Base-by-base conservation (phyloP, 1,140 invertebrate genomes). In the Harlomillsia oculata region DNA sequence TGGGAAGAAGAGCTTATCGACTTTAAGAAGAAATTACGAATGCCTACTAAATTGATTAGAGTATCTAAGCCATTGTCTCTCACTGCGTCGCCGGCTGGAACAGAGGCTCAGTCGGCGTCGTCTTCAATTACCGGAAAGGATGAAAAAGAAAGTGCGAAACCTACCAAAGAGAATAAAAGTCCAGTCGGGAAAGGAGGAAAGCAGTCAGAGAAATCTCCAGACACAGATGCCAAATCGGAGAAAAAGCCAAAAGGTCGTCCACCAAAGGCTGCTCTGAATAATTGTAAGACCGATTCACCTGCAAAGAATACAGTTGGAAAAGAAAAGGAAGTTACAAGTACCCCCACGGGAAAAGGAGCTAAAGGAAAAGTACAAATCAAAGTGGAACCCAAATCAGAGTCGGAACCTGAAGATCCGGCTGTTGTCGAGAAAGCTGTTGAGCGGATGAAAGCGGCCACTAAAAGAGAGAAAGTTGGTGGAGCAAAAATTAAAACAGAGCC, bases 1-100 rank as follows among this genome's bases (percentile, higher is more conserved):
- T 87, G 84, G 84, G 82, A 86, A 71, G 82, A 84, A 64, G 84
- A 87, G 65, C 75, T 87, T 21, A 87, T 84, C 63, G 80, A 78
- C 58, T 89, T 83, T 63, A 89, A 89, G 69, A 77, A 82, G 60
- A 85, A 85, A 0, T 70, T 88, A 2, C 76, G 86, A 50, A 86
- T 89, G 77, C 85, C 86, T 2, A 72, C 81, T 13, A 78, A 80
- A 57, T 71, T 89, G 32, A 88, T 89, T 53, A 84, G 81, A 5
- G 82, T 88, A 6, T 80, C 84, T 21, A 62, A 62, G 44, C 63
- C 66, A n/a, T 60, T 62, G 29, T 60, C 62, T 8, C 32, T 65
- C 16, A 39, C 56, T 18, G 45, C 49, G 21, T 53, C 56, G 29
- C 46, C 56, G 3, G 43, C 54, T 54, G 43, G 39, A 18, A 56